Evolutionary conservation across 1,140 invertebrate species (phyloP).

Genomic region (Coenobita brevimanus): DNA sequence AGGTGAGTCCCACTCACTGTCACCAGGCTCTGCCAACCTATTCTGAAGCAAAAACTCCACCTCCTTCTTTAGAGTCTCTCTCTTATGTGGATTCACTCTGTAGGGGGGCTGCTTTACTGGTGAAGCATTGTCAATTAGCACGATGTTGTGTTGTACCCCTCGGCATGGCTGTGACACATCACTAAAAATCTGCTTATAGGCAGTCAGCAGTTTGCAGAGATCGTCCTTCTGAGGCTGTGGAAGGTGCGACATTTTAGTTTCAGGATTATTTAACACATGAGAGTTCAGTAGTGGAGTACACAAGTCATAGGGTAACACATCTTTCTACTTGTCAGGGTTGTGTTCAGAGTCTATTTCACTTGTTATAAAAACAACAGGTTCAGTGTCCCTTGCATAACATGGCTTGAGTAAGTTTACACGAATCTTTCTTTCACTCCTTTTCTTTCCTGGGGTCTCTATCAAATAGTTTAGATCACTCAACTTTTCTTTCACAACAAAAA

Average conservation of each 20-base stretch:
- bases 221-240: not conserved
- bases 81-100: not conserved
- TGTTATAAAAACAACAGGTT: not conserved
- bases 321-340: not conserved
- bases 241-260: not conserved
- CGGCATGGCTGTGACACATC: not conserved
- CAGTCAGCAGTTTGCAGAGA: not conserved
- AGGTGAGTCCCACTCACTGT: not conserved
- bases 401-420: not conserved
- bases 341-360: not conserved
- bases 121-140: not conserved
- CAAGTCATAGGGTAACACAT: not conserved
- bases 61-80: not conserved
- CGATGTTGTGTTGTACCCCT: not conserved
- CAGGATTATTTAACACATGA: not conserved
- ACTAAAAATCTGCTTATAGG: not conserved
- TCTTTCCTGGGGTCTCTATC: not conserved
- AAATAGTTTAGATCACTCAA: not conserved
- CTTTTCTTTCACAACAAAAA: not conserved
- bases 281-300: not conserved
- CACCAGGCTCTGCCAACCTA: not conserved
- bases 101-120: conserved; percentile 17
- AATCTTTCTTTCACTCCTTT: too few relatives aligned
- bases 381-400: not conserved
- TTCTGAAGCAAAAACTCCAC: not conserved